Base-by-base conservation (phyloP, 2,888 invertebrate genomes). In the Lordiphosa andalusiaca region DNA sequence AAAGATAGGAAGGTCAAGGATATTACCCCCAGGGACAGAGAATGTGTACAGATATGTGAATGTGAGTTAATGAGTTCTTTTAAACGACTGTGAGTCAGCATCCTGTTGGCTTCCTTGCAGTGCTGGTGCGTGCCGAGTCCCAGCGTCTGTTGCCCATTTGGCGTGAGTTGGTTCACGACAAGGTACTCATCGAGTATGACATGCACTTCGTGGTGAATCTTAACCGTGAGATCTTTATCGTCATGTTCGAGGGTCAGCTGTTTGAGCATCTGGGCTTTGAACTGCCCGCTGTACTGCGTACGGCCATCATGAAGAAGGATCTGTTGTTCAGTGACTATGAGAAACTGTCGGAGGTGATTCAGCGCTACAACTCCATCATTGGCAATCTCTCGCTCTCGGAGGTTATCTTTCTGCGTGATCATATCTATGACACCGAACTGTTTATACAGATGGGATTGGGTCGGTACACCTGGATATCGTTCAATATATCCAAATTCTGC, bases 381-480 rank as follows among this genome's bases (percentile, higher is more conserved):
- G 88, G 91, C 0, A 92, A 92, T 2, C 90, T 97, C 51, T 93
- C 93, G 30, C 89, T 91, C 7, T 93, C 95, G 0, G 95, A 96
- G 90, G 91, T 94, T 0, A 91, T 93, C 61, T 91, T 96, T 52
- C 89, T 95, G 86, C 93, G 93, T 71, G 91, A 91, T 10, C 93
- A 93, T 69, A 90, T 96, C 0, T 90, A 92, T 71, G 92, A 94
- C 62, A 93, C 94, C 64, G 96, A 96, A 86, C 91, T 93, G 36
- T 91, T 93, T 49, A 93, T 96, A 47, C 92, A 95, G 77, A 95
- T 96, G 2, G 97, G 97, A 0, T 90, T 95, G 0, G 93, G 93
- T 2, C 92, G 96, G 25, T 93, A 96, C 54, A 95, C 94, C 41
- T 98, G 98, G 97, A 94, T 94, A 64, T 95, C 96, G 0, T 91